phyloP scores from a whole-genome alignment of 1,140 invertebrate species.

The Cherax destructor region DNA sequence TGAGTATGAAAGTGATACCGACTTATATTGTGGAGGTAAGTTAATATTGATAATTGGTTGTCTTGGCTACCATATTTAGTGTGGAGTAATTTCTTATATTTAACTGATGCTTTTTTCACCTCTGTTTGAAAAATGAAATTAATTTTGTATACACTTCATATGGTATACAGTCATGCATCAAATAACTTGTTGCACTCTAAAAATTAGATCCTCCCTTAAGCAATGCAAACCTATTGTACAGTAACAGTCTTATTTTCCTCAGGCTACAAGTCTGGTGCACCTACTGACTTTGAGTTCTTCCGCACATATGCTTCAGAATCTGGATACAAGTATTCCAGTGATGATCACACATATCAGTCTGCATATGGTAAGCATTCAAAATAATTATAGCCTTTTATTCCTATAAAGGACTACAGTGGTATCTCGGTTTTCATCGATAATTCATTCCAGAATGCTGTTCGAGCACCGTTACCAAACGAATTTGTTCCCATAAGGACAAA shows the following conservation, averaged over 20 bases:
- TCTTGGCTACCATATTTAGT: too few species aligned
- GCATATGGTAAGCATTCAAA: neutral
- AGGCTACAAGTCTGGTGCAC: neutral
- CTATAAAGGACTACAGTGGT: neutral
- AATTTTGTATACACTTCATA: too few species aligned
- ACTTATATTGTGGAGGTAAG: conserved; percentile 46
- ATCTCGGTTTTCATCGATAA: too few species aligned
- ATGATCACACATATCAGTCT: conserved; percentile 19
- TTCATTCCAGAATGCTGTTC: too few species aligned
- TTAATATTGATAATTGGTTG: neutral
- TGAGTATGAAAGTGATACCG: conserved; percentile 23
- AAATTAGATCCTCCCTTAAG: too few species aligned
- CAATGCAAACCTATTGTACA: neutral
- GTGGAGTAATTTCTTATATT: too few species aligned
- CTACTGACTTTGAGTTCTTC: conserved; percentile 21
- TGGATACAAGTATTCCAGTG: neutral
- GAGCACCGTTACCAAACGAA: too few species aligned
- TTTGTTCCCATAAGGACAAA: too few species aligned
- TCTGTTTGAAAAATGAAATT: too few species aligned
- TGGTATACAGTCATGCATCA: too few species aligned
- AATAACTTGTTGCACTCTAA: too few species aligned
- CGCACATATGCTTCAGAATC: neutral
- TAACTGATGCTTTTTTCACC: too few species aligned
- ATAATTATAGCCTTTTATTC: neutral
- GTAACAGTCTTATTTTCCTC: neutral